A percentile compares a stretch with the other conserved stretches of the same genome.
Conservation (phyloP, 2,797 vertebrate genomes). For the Meriones psammophilus region DNA sequence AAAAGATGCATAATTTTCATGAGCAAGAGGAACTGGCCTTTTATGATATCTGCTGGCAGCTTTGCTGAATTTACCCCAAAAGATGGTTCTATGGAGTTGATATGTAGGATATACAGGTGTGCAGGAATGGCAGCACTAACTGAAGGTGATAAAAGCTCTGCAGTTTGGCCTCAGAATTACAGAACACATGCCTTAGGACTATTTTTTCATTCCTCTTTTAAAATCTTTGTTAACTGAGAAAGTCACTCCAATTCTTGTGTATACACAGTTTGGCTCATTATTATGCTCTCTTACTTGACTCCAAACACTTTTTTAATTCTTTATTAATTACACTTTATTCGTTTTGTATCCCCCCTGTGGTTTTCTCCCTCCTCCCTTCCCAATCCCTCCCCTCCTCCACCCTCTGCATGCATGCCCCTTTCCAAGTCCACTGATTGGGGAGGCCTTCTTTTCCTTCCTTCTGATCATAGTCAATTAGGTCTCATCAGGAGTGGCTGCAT, state of each 20-base stretch:
- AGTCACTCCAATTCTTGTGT: not conserved
- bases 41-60: not conserved
- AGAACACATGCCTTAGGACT: conserved; percentile 13
- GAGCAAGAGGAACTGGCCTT: conserved; percentile 47
- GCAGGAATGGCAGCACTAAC: conserved; percentile 54
- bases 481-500: no score
- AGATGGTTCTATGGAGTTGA: conserved; percentile 14
- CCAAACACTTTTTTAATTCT: conserved; percentile 14
- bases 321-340: no score
- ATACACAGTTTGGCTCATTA: conserved; percentile 55
- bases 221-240: conserved; percentile 49
- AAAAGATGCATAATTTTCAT: conserved; percentile 20
- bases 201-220: conserved; percentile 17
- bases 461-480: no score
- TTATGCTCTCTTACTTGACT: conserved; percentile 58
- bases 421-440: no score
- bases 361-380: no score
- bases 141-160: conserved; percentile 67
- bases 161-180: conserved; percentile 48
- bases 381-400: no score
- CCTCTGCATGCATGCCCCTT: no score
- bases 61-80: conserved; percentile 27
- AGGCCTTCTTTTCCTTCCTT: no score
- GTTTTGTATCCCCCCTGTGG: no score
- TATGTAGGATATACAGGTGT: conserved; percentile 17